A percentile compares a stretch with the other conserved stretches of the same genome.
Conservation (phyloP, 2,797 vertebrate species). For the Sphaeramia orbicularis region DNA sequence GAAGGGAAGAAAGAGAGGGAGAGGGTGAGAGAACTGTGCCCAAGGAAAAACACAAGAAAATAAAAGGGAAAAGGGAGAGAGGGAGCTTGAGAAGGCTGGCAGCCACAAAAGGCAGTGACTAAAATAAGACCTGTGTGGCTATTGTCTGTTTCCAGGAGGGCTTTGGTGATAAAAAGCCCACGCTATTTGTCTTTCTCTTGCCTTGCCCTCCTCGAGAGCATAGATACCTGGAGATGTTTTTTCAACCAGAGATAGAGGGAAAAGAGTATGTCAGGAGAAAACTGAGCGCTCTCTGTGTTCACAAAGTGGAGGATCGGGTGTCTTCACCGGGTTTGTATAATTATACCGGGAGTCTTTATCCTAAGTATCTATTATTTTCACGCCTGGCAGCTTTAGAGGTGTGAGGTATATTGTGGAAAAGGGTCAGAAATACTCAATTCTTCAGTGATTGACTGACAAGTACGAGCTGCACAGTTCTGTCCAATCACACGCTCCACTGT, state of each 20-base stretch:
- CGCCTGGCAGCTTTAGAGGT: constrained; percentile 65
- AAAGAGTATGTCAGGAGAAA: constrained; percentile 58
- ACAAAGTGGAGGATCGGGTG: constrained; percentile 50
- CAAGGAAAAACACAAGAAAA: constrained; percentile 81
- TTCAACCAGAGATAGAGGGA: constrained; percentile 57
- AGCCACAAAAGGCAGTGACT: constrained; percentile 81
- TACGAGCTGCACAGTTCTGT: constrained; percentile 76
- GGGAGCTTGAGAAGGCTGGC: constrained; percentile 77
- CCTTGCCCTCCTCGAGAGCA: constrained; percentile 79
- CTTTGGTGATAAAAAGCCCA: constrained; percentile 84
- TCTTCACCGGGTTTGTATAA: constrained; percentile 72
- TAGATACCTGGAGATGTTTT: constrained; percentile 76
- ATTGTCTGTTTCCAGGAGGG: constrained; percentile 83
- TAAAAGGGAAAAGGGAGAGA: constrained; percentile 72
- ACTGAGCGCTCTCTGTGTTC: constrained; percentile 41
- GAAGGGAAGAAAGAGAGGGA: constrained; percentile 74
- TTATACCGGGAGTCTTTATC: constrained; percentile 75
- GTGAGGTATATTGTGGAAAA: constrained; percentile 52
- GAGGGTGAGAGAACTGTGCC: constrained; percentile 72
- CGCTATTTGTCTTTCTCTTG: constrained; percentile 82
- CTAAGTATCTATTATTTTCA: constrained; percentile 81
- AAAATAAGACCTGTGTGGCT: constrained; percentile 85
- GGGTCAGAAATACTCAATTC: constrained; percentile 77
- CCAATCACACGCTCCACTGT: constrained; percentile 80
- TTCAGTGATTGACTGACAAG: constrained; percentile 79